These are phyloP conservation scores for Pachypanchax playfairii DNA, from an alignment of 2,113 vertebrate species.

Conservation along the genomic window DNA sequence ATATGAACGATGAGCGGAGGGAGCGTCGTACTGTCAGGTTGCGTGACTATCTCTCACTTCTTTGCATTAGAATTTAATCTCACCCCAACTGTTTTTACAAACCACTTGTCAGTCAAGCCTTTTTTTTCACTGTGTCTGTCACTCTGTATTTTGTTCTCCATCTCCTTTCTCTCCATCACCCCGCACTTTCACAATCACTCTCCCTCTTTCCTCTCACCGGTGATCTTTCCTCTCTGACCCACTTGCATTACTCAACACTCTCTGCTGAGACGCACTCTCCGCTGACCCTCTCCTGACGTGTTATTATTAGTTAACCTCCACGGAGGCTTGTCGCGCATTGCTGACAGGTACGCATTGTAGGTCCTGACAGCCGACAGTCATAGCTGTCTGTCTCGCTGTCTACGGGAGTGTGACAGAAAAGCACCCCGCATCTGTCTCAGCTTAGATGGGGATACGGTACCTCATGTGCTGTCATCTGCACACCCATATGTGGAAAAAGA, in stretches of 20 bases:
- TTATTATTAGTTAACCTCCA: slow-evolving; percentile 52
- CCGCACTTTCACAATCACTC: background rate
- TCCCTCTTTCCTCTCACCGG: background rate
- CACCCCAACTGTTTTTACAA: slow-evolving; percentile 19
- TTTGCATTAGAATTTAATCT: slow-evolving; percentile 40
- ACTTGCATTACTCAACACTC: slow-evolving; percentile 14
- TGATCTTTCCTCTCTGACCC: slow-evolving; percentile 27
- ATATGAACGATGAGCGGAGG: slow-evolving; percentile 31
- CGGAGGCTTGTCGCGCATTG: background rate
- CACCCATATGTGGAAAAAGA: background rate
- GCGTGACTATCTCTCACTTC: slow-evolving; percentile 18
- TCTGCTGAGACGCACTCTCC: slow-evolving; percentile 6
- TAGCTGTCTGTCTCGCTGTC: slow-evolving; percentile 46
- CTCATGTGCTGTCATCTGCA: slow-evolving; percentile 23
- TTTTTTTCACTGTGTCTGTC: slow-evolving; percentile 1
- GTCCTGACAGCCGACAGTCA: slow-evolving; percentile 63
- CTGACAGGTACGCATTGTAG: slow-evolving; percentile 54
- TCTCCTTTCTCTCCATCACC: slow-evolving; percentile 4
- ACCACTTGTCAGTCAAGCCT: slow-evolving; percentile 23
- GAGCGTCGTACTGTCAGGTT: slow-evolving; percentile 42
- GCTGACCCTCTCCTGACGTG: slow-evolving; percentile 1
- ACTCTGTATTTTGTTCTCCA: slow-evolving; percentile 4
- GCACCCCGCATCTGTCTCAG: slow-evolving; percentile 35
- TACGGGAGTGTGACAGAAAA: slow-evolving; percentile 39
- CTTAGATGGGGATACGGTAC: slow-evolving; percentile 35